Base-by-base conservation (phyloP, 1,140 invertebrate species). In the Drosophila triauraria region DNA sequence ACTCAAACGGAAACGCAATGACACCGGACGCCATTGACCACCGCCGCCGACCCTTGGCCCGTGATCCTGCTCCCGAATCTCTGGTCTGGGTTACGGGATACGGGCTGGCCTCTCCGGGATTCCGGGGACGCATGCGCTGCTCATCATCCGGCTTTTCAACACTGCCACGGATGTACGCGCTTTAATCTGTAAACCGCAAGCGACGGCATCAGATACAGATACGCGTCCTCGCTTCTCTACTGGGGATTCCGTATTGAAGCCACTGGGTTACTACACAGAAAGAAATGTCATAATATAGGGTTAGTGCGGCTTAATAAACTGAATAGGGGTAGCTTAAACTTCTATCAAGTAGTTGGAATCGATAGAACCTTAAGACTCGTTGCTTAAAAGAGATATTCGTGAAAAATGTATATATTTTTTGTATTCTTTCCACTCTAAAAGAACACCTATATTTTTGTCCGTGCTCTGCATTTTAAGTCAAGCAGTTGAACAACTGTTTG, bases 401-500 rank as follows among this genome's bases (percentile, higher is more conserved):
- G 2, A 10, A 35, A 35, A 12, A 12, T 8, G 8, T 20, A 0
- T 1, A 20, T 20, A 20, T 20, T 20, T 4, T 4, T 8, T 13
- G 4, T 15, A 17, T 17, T 17, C n/a, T 17, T 1, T 50, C 3
- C 15, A 9, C 2, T 35, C 0, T 10, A 30, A 17, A 2, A 10
- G 27, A 6, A 8, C 9, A 20, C 0, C 1, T 1, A 0, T 3
- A 6, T 2, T 40, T 38, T 3, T 40, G 2, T n/a, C 20, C 40
- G 35, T 38, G 32, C 10, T 61, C 40, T 84, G 85, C 81, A 74
- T 67, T 88, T 88, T 65, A 90, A 88, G 84, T 88, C 84, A 90
- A 81, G 84, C 84, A 90, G 85, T 85, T 88, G 77, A 88, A 85
- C 78, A 88, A 90, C 85, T 88, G 81, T 85, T 88, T 87, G 85